Conservation (phyloP, 2,797 vertebrate species). For the Morelia viridis region DNA sequence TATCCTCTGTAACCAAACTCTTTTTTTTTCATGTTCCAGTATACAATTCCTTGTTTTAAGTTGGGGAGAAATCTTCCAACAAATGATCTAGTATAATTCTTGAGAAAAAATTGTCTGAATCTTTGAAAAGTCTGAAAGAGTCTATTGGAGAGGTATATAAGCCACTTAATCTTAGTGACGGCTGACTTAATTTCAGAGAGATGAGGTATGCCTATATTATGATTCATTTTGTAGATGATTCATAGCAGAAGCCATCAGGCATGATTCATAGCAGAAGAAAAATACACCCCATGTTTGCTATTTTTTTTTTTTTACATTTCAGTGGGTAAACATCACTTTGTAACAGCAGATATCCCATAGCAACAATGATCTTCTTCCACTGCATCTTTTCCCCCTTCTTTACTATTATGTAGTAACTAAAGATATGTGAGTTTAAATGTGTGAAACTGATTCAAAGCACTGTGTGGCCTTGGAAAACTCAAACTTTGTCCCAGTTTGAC, state of each 20-base stretch:
- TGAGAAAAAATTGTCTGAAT: not conserved
- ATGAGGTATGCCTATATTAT: not conserved
- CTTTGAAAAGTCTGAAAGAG: not conserved
- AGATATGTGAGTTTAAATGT: not conserved
- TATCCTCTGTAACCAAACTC: not conserved
- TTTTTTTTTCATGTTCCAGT: constrained; percentile 5
- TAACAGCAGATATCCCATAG: not conserved
- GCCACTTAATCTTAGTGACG: not conserved
- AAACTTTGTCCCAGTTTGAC: not conserved
- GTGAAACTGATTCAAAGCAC: not conserved
- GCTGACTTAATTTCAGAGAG: not conserved
- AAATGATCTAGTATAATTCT: not conserved
- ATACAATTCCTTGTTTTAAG: not conserved
- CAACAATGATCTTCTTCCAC: not conserved
- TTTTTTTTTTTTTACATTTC: not conserved
- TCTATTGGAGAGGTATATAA: not conserved
- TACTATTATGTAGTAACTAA: not conserved
- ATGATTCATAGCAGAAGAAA: not conserved
- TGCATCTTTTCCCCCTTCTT: not conserved
- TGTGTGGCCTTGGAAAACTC: not conserved
- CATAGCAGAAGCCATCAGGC: not conserved
- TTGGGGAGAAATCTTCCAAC: not conserved
- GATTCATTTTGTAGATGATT: constrained; percentile 9
- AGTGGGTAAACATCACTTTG: not conserved
- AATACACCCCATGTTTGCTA: not conserved